Base-by-base conservation (phyloP, 2,888 invertebrate genomes). In the Zele albiditarsus region DNA sequence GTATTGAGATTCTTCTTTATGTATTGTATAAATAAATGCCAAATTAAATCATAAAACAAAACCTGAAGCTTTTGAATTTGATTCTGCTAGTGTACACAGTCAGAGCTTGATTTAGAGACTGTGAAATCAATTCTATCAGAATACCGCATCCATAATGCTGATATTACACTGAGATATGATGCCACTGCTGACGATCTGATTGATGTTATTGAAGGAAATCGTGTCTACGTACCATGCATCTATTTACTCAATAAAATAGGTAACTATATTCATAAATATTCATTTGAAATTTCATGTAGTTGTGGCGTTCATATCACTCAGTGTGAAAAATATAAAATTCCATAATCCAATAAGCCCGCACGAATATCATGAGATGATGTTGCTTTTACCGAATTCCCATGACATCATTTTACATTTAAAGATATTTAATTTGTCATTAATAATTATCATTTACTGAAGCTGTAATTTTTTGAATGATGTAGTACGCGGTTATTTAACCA, bases 171-270 rank as follows among this genome's bases (percentile, higher is more conserved):
- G 62, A 93, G 96, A 79, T 97, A 95, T 85, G 98, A 99, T 89
- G 98, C 98, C 0, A 97, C 97, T 0, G 95, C 97, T 82, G 99
- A 99, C 87, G 99, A 99, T 90, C 91, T 99, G 60, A 99, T 99
- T 84, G 99, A 99, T 90, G 96, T 98, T 8, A 96, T 99, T 80
- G 99, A 99, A 91, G 99, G 99, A 73, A 99, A 99, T 91, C 93
- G 99, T 77, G 95, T 99, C 83, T 99, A 99, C 89, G 94, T 99
- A 82, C 99, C 99, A 2, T 99, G 99, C 91, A 98, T 99, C 90
- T 99, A 99, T 91, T 92, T 99, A 81, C 93, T 99, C 68, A 99
- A 99, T 90, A 99, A 99, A 92, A 99, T 99, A 87, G 97, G 97
- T 94, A 86, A 85, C 79, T 78, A 60, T 69, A 2, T 12, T 2